Base-by-base conservation (phyloP, 2,797 vertebrate species). In the Cossypha heuglini region DNA sequence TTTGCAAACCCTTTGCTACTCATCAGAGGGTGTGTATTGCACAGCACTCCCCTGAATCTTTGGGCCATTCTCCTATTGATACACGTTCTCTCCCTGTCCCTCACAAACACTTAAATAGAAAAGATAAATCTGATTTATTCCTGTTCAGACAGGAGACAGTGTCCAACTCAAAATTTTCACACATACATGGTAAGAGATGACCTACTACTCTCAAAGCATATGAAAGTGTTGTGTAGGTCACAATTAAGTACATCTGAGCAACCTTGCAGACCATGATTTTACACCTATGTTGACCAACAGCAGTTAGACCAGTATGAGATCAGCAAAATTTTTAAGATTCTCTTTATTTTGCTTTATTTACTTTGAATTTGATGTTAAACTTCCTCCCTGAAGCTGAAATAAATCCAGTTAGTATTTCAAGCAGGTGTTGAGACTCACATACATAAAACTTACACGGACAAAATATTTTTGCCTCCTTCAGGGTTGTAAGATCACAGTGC, bases 301-400 rank as follows among this genome's bases (percentile, higher is more conserved):
- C n/a, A 69, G 9, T 73, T 86, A 64, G 6, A 54, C 4, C 10
- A 48, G 7, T 29, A 51, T 8, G 26, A 20, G 8, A 58, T 62
- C 15, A 28, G 9, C 42, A 49, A 69, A 64, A 3, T 1, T 3
- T 28, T 29, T 52, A 73, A 38, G 3, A 13, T 29, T 31, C 1
- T 43, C 9, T 77, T 83, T 67, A 46, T 79, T 46, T 74, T 40
- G 5, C 13, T 68, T 81, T 63, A 18, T 71, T 88, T 86, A 88
- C n/a, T 86, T 48, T 58, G 42, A 10, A 66, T 85, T 75, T 84
- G 29, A 35, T 67, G 45, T 83, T 76, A 61, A 72, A 43, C 5
- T 64, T 93, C 33, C 24, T 72, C 19, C 48, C 46, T 88, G 58
- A 93, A 84, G 77, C 58, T 68, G 20, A 81, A 86, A 81, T 64